These are phyloP conservation scores for Fregetta grallaria DNA, from an alignment of 2,113 vertebrate genomes.

Conservation along the genomic window DNA sequence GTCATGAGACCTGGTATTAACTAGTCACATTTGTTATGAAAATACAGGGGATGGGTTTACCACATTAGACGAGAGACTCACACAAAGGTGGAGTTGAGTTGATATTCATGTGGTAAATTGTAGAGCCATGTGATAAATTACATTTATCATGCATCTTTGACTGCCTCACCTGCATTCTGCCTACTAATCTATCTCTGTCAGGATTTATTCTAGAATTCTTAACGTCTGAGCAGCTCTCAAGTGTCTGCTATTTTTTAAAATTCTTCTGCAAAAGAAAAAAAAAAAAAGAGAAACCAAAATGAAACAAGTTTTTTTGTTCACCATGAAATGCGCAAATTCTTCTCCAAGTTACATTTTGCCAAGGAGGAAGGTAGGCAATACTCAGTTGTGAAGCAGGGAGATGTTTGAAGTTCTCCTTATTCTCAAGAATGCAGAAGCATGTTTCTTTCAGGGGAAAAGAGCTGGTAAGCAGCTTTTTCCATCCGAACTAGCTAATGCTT, in stretches of 20 bases:
- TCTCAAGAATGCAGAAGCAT: neutral
- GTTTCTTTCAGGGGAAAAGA: neutral
- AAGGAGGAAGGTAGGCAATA: neutral
- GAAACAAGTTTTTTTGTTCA: neutral
- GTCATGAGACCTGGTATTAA: neutral
- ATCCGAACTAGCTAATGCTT: neutral
- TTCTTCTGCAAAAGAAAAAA: neutral
- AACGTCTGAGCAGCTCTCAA: constrained; percentile 33
- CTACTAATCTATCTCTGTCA: constrained; percentile 50
- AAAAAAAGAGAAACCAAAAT: neutral
- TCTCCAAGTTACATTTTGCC: neutral
- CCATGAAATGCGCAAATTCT: neutral
- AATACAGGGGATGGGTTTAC: neutral
- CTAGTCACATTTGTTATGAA: neutral
- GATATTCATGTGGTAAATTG: constrained; percentile 25
- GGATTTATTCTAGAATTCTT: constrained; percentile 48
- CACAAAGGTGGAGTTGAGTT: neutral
- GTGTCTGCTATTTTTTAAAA: neutral
- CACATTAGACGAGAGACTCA: neutral
- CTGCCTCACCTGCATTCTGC: constrained; percentile 32
- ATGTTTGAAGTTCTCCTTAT: neutral
- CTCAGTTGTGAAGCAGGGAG: neutral
- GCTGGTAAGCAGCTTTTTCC: neutral
- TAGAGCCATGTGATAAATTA: constrained; percentile 50
- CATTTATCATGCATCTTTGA: constrained; percentile 53